Base-by-base conservation (phyloP, 1,140 invertebrate species). In the Aphaenogaster ashmeadi region DNA sequence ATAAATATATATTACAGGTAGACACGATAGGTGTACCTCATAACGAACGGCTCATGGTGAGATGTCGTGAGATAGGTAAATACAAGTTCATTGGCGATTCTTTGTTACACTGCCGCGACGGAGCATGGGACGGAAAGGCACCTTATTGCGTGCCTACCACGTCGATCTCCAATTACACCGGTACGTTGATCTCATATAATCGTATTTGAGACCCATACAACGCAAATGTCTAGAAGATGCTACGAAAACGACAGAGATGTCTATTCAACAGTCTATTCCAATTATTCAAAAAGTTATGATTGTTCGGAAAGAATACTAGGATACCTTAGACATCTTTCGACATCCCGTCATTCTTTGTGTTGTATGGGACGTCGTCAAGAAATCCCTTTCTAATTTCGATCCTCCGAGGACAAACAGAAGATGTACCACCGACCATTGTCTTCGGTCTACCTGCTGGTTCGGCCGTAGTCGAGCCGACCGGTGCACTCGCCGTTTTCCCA, bases 91-190 rank as follows among this genome's bases (percentile, higher is more conserved):
- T 97, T 74, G 96, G 98, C 79, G 96, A 97, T 90, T 94, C 97
- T 18, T 93, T 95, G 84, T 94, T 98, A 2, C 96, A 97, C 5
- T 98, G 98, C 94, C 97, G 97, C 58, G 98, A 98, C 91, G 98
- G 98, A 0, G 96, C 96, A 36, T 98, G 98, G 98, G 97, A 96
- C 8, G 96, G 96, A 0, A 96, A 97, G 81, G 93, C 98, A 91
- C 98, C 98, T 3, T 96, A 97, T 78, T 98, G 98, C 94, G 97
- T 98, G 90, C 97, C 97, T 33, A 98, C 98, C 38, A 98, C 98
- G 1, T 94, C 98, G 2, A 96, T 98, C 66, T 98, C 98, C 62
- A 98, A 98, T 95, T 98, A 98, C 94, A 98, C 98, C 88, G 97
- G 97, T 98, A 95, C 94, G 92, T 93, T 38, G 7, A 15, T 27